Evolutionary conservation across 2,113 vertebrate genomes (phyloP), one percentile per base, ranked within the genome.

Genomic region (Rhadina sibilatrix): DNA sequence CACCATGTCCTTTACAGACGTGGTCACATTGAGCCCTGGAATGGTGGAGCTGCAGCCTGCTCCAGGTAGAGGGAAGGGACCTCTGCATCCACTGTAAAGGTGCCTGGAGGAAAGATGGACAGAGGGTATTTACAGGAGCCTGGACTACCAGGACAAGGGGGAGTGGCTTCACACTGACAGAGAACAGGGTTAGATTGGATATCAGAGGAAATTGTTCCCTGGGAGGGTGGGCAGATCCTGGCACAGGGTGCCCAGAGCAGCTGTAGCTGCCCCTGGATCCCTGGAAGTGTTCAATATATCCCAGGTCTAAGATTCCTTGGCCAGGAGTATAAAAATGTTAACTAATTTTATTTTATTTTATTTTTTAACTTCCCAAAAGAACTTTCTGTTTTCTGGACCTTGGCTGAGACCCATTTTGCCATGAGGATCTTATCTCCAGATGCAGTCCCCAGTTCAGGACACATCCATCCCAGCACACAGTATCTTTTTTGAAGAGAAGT

Each of bases 171-270:
- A 10, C 25, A 35, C 8, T 19, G 47, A 0, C n/a, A 47, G 25
- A 68, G 20, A 5, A 33, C 19, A 46, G 20, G 47, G 16, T 7
- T 54, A 9, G 47, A 8, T 54, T 23, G n/a, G n/a, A 22, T 35
- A 18, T 35, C 19, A 9, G 35, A 22, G 15, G 22, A 7, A 49
- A 69, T 42, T 27, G 0, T 12, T 83, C 11, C 6, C 15, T 76
- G 54, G 0, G 1, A 76, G 17, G 17, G 8, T 33, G 40, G n/a
- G 4, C 0, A 54, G 21, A 30, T 30, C 30, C n/a, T 61, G 54
- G 54, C 40, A 15, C 14, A 40, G 47, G 23, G 7, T 54, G 8
- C n/a, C 10, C 23, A 61, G 87, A 40, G 70, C 2, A 60, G 25
- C 35, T 56, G 47, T 19, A 38, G 54, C 7, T 77, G 31, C 22